Base-by-base conservation (phyloP, 2,888 invertebrate species). In the Cerceris rybyensis region DNA sequence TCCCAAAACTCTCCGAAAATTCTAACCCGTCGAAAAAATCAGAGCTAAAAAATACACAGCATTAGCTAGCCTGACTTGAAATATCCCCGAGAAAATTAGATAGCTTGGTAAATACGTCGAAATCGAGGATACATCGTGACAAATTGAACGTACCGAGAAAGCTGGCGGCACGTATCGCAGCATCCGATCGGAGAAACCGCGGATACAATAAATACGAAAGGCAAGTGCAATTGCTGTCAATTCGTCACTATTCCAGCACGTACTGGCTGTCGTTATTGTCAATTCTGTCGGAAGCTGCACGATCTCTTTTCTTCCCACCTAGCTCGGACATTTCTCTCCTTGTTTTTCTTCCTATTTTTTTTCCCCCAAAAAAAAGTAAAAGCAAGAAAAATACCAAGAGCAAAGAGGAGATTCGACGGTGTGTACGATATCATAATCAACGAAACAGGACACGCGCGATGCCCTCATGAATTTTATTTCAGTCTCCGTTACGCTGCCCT, bases 391-490 rank as follows among this genome's bases (percentile, higher is more conserved):
- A 7, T n/a, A 50, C 28, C 16, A 8, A 55, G 2, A 57, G 28
- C 17, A 1, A 17, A 16, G 17, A 55, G 17, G 43, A 63, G 13
- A 42, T 14, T 11, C 16, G 28, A 28, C 43, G 43, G 57, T 13
- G 52, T 68, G 55, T 70, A 69, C 60, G 52, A 60, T 70, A 73
- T 64, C 73, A 74, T 74, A 69, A 76, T 75, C 63, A 54, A 65
- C 55, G 55, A 57, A 69, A 69, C 60, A 57, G 46, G 66, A 54
- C 63, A 61, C 43, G 41, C 16, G 58, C n/a, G 50, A 46, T 50
- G 69, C 43, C 64, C 72, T 72, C 82, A 80, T 82, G 80, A 80
- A 82, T 82, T 82, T 82, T 58, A 75, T 82, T 69, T 4, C 75
- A 67, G 50, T 50, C 55, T 50, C 69, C 83, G 78, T 80, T 72